A percentile compares a stretch with the other conserved stretches of the same genome.
Evolutionary conservation across 2,888 invertebrate genomes (phyloP).

Genomic region (Atethmia centrago): DNA sequence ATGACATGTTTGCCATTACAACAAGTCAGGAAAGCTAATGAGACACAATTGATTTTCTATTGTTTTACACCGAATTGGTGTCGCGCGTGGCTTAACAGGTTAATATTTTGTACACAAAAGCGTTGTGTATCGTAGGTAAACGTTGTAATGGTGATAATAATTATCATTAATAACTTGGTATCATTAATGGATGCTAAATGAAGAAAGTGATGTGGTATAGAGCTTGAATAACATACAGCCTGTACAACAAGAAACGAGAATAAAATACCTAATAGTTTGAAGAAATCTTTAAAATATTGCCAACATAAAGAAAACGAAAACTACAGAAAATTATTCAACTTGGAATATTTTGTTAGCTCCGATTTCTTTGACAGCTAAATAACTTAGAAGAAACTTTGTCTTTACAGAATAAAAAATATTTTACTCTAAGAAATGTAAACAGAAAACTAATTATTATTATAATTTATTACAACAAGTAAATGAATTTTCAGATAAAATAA

Average conservation of each 20-base stretch:
- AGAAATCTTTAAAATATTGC: not conserved
- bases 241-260: not conserved
- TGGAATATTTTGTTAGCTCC: not conserved
- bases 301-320: not conserved
- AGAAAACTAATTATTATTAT: conserved; percentile 32
- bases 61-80: too few species aligned
- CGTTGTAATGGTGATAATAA: not conserved
- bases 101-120: too few species aligned
- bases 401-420: conserved; percentile 1
- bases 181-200: not conserved
- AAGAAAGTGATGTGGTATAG: not conserved
- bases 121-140: not conserved
- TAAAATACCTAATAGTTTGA: not conserved
- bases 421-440: conserved; percentile 17
- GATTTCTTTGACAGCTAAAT: not conserved
- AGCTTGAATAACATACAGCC: not conserved
- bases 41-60: too few species aligned
- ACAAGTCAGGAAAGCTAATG: too few species aligned
- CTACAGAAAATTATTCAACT: not conserved
- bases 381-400: not conserved
- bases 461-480: conserved; percentile 24
- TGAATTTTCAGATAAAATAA: conserved; percentile 23
- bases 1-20: too few species aligned
- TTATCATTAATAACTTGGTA: not conserved
- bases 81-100: too few species aligned